Conservation (phyloP, 2,113 vertebrate genomes). For the Pyxicephalus adspersus region DNA sequence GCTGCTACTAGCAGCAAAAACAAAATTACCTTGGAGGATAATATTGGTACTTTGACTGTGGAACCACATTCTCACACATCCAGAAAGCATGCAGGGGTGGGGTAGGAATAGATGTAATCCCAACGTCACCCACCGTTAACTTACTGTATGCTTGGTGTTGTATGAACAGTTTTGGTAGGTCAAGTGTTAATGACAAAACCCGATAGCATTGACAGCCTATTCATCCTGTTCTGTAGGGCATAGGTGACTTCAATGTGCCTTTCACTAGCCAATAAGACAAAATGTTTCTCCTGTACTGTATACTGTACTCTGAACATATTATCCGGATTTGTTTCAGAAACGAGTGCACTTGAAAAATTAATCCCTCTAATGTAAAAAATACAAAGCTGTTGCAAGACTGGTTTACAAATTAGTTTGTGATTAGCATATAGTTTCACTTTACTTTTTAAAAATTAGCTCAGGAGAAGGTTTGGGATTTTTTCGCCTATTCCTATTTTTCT, state of each 20-base stretch:
- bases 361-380: conserved; percentile 20
- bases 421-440: conserved; percentile 24
- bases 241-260: background rate
- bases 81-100: too few relatives aligned
- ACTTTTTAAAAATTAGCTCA: conserved; percentile 21
- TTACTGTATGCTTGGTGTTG: too few relatives aligned
- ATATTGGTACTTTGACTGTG: too few relatives aligned
- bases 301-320: background rate
- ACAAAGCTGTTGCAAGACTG: conserved; percentile 6
- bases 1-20: too few relatives aligned
- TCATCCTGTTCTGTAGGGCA: too few relatives aligned
- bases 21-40: too few relatives aligned
- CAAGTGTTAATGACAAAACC: too few relatives aligned
- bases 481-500: conserved; percentile 23
- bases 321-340: conserved; percentile 13
- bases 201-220: too few relatives aligned
- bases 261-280: background rate
- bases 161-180: too few relatives aligned
- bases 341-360: conserved; percentile 16
- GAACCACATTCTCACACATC: too few relatives aligned
- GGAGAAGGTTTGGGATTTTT: conserved; percentile 29
- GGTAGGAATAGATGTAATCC: too few relatives aligned
- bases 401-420: conserved; percentile 31
- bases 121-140: too few relatives aligned
- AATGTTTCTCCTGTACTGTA: background rate